These are phyloP conservation scores for Microctenopoma lineatum DNA, from an alignment of 2,797 vertebrate genomes.

Conservation along the genomic window DNA sequence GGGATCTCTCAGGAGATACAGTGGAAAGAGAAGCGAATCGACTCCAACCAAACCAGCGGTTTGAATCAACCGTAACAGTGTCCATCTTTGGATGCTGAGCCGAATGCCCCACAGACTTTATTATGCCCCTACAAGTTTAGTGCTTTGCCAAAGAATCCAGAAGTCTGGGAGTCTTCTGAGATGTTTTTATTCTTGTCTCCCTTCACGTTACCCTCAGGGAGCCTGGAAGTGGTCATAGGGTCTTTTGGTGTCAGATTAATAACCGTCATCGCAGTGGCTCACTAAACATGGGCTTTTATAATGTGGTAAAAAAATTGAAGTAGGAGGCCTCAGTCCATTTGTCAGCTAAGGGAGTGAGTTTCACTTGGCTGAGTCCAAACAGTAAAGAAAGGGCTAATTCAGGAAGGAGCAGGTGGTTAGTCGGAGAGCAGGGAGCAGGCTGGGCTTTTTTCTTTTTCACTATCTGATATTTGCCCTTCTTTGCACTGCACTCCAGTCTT, in stretches of 20 bases:
- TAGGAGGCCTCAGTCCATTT: conserved; percentile 65
- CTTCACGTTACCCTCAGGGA: conserved; percentile 36
- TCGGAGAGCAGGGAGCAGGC: conserved; percentile 57
- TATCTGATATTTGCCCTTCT: conserved; percentile 66
- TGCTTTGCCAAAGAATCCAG: conserved; percentile 40
- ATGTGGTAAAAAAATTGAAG: conserved; percentile 51
- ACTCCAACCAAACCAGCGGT: conserved; percentile 52
- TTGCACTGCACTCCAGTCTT: conserved; percentile 44
- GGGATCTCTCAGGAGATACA: conserved; percentile 55
- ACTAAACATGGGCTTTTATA: conserved; percentile 65
- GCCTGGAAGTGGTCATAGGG: conserved; percentile 13
- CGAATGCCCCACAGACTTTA: conserved; percentile 65
- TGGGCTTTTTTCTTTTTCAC: conserved; percentile 51
- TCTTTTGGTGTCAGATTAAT: conserved; percentile 62
- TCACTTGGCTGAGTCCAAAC: conserved; percentile 74
- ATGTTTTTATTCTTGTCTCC: conserved; percentile 24
- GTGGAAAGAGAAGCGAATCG: conserved; percentile 49
- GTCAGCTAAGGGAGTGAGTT: conserved; percentile 69
- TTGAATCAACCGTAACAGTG: conserved; percentile 53
- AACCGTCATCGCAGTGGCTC: conserved; percentile 48
- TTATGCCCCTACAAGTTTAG: conserved; percentile 52
- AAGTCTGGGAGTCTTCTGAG: conserved; percentile 50
- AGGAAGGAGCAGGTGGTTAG: conserved; percentile 77
- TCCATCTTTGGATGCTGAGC: conserved; percentile 58
- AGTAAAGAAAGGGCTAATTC: conserved; percentile 80